These are phyloP conservation scores for Tinea trinotella DNA, from an alignment of 2,888 invertebrate species.

Conservation along the genomic window DNA sequence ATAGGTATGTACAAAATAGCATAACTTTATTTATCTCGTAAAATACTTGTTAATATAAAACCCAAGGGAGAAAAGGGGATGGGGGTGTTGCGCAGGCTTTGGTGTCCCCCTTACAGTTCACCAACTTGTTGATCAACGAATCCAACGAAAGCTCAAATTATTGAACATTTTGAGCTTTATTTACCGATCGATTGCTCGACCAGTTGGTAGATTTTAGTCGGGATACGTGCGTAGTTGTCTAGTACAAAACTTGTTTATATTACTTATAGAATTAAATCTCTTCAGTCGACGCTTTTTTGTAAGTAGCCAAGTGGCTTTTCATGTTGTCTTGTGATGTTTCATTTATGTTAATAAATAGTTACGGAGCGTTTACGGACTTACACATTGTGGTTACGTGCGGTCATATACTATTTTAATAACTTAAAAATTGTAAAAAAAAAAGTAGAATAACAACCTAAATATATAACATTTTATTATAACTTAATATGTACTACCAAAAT, in stretches of 20 bases:
- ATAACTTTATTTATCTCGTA: slow-evolving; percentile 64
- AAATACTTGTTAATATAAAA: slow-evolving; percentile 66
- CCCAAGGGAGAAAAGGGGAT: slow-evolving; percentile 40
- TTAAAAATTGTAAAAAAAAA: neutral
- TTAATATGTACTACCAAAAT: neutral
- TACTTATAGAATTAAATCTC: slow-evolving; percentile 64
- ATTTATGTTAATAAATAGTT: neutral
- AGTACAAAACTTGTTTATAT: slow-evolving; percentile 60
- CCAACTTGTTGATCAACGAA: slow-evolving; percentile 29
- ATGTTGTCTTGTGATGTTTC: slow-evolving; percentile 22
- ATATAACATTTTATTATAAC: neutral
- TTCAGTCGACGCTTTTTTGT: slow-evolving; percentile 42
- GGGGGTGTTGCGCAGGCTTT: slow-evolving; percentile 37
- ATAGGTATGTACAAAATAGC: neutral
- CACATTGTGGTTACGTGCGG: neutral
- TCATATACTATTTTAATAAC: neutral
- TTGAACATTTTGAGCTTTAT: neutral
- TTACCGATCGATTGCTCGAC: slow-evolving; percentile 37
- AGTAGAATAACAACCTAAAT: neutral
- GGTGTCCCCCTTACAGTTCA: neutral
- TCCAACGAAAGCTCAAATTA: neutral
- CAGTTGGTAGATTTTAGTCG: slow-evolving; percentile 32
- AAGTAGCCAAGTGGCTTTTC: slow-evolving; percentile 35
- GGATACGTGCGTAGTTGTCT: slow-evolving; percentile 19
- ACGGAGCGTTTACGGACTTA: neutral